These are phyloP conservation scores for Spondyliosoma cantharus DNA, from an alignment of 2,797 vertebrate genomes.

Conservation along the genomic window DNA sequence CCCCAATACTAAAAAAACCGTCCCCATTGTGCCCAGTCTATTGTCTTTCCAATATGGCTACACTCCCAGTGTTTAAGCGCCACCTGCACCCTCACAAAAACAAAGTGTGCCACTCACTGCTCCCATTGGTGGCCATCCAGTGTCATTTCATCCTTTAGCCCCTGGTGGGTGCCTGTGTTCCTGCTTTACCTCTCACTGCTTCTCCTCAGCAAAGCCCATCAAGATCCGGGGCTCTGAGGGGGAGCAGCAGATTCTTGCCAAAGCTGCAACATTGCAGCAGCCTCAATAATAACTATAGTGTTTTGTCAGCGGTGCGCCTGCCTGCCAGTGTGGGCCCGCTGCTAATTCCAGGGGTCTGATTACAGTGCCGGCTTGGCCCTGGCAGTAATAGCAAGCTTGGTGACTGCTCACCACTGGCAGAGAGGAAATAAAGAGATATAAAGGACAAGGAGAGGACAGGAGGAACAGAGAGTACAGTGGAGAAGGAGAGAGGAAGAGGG, in stretches of 20 bases:
- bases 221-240: slow-evolving; percentile 60
- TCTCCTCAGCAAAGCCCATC: slow-evolving; percentile 62
- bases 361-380: slow-evolving; percentile 63
- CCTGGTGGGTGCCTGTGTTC: slow-evolving; percentile 45
- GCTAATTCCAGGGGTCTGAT: slow-evolving; percentile 78
- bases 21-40: slow-evolving; percentile 60
- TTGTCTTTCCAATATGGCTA: slow-evolving; percentile 67
- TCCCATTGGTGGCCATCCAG: slow-evolving; percentile 52
- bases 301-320: slow-evolving; percentile 61
- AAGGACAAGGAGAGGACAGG: slow-evolving; percentile 50
- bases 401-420: slow-evolving; percentile 59
- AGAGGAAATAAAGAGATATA: slow-evolving; percentile 55
- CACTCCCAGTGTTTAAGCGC: slow-evolving; percentile 62
- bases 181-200: slow-evolving; percentile 50
- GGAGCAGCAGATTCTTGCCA: slow-evolving; percentile 57
- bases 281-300: slow-evolving; percentile 67
- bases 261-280: slow-evolving; percentile 61
- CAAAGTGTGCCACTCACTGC: slow-evolving; percentile 44
- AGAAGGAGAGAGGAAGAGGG: slow-evolving; percentile 28
- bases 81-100: slow-evolving; percentile 60
- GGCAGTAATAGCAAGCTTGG: slow-evolving; percentile 75
- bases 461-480: slow-evolving; percentile 24
- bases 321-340: slow-evolving; percentile 59
- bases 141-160: slow-evolving; percentile 47
- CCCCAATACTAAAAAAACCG: slow-evolving; percentile 64